These are phyloP conservation scores for Drosophila asahinai DNA, from an alignment of 1,140 invertebrate genomes.

Conservation along the genomic window DNA sequence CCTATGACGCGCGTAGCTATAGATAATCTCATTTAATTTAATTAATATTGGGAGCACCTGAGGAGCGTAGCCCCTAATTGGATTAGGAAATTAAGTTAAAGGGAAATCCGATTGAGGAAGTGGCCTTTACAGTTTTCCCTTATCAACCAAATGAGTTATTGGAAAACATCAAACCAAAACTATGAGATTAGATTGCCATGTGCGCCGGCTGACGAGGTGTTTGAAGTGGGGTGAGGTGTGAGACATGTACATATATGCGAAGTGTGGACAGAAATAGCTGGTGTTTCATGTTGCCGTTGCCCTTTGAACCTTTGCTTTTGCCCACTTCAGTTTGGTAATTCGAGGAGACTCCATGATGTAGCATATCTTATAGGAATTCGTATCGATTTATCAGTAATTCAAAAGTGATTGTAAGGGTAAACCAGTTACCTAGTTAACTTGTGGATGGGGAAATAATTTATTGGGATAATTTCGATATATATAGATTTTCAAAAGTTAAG, in stretches of 20 bases:
- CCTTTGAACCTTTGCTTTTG: constrained; percentile 57
- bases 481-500: neutral
- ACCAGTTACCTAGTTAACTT: neutral
- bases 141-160: constrained; percentile 45
- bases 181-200: constrained; percentile 61
- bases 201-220: constrained; percentile 14
- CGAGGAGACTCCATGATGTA: constrained; percentile 3
- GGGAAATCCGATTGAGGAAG: constrained; percentile 10
- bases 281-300: constrained; percentile 53
- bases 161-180: constrained; percentile 37
- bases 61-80: constrained; percentile 21
- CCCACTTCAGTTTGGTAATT: constrained; percentile 5
- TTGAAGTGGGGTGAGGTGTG: constrained; percentile 12
- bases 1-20: constrained; percentile 7
- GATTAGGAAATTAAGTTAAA: constrained; percentile 50
- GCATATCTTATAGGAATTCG: neutral
- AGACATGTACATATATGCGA: neutral
- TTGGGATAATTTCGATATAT: neutral
- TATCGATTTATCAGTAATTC: neutral
- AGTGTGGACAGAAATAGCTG: constrained; percentile 56
- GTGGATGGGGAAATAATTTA: neutral
- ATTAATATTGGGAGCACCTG: neutral
- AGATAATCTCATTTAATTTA: constrained; percentile 15
- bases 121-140: constrained; percentile 9
- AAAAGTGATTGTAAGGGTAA: no score